A percentile compares a stretch with the other conserved stretches of the same genome.
These are phyloP conservation scores for Himalopsyche kuldschensis DNA, from an alignment of 2,888 invertebrate genomes.

Conservation along the genomic window DNA sequence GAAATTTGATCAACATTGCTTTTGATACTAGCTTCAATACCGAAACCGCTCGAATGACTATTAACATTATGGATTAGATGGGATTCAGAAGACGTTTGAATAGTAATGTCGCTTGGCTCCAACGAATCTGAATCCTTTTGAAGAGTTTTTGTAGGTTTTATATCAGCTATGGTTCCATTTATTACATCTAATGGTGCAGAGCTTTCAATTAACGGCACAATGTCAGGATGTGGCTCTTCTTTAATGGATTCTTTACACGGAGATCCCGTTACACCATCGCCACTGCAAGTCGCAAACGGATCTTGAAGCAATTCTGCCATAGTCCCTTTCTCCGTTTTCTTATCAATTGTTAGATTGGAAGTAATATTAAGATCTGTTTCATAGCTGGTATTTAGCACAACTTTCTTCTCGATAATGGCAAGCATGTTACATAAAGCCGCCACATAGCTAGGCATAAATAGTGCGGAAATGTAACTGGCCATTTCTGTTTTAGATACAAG, in stretches of 20 bases:
- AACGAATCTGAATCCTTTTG: conserved; percentile 42
- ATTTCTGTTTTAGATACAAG: conserved; percentile 56
- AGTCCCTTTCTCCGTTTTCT: conserved; percentile 47
- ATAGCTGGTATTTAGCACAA: conserved; percentile 66
- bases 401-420: conserved; percentile 68
- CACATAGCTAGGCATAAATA: conserved; percentile 69
- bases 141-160: conserved; percentile 51
- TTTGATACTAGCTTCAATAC: conserved; percentile 15
- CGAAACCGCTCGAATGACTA: neutral
- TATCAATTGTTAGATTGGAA: conserved; percentile 53
- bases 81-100: neutral
- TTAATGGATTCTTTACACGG: conserved; percentile 16
- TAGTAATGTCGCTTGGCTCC: conserved; percentile 36
- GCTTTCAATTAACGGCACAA: conserved; percentile 12
- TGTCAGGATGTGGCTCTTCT: conserved; percentile 5
- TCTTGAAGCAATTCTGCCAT: conserved; percentile 41
- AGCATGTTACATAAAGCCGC: conserved; percentile 78
- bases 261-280: conserved; percentile 43
- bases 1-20: neutral
- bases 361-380: conserved; percentile 57
- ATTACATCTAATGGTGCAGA: conserved; percentile 16
- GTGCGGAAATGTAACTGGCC: conserved; percentile 63
- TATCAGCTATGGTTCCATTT: conserved; percentile 41
- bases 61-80: neutral
- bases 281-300: conserved; percentile 35